Percentiles rank a stretch among this genome's conserved stretches.
phyloP scores from a whole-genome alignment of 2,888 invertebrate species.

The Dynastes tityus region DNA sequence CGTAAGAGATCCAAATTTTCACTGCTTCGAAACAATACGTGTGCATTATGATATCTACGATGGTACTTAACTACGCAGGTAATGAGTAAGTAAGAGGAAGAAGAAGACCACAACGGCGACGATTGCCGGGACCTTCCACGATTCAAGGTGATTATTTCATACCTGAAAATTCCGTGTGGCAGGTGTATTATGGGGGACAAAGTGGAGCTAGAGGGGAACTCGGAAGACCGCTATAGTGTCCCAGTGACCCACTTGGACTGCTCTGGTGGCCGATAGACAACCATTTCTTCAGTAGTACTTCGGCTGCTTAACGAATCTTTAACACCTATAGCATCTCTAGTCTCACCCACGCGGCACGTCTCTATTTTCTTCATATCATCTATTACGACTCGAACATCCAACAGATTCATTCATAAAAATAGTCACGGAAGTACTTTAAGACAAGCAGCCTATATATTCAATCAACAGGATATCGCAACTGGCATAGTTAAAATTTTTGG shows the following conservation, averaged over 20 bases:
- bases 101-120: conserved; percentile 31
- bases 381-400: conserved; percentile 1
- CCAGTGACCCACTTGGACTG: conserved; percentile 70
- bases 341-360: conserved; percentile 50
- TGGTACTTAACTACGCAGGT: background rate
- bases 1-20: no score
- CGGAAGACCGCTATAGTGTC: conserved; percentile 69
- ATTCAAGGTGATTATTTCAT: conserved; percentile 52
- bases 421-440: conserved; percentile 6
- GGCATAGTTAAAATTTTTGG: background rate
- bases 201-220: conserved; percentile 60
- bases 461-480: background rate
- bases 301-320: conserved; percentile 58
- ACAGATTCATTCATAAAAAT: conserved; percentile 35
- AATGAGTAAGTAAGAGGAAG: conserved; percentile 34
- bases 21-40: no score
- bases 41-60: background rate
- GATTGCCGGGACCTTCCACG: conserved; percentile 46
- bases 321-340: conserved; percentile 49
- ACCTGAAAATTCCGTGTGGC: conserved; percentile 53
- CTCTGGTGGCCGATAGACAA: conserved; percentile 70
- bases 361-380: conserved; percentile 24
- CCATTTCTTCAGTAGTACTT: conserved; percentile 65
- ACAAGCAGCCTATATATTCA: background rate
- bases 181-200: conserved; percentile 61